Evolutionary conservation across 2,797 vertebrate genomes (phyloP).

Genomic region (Cyclopterus lumpus): DNA sequence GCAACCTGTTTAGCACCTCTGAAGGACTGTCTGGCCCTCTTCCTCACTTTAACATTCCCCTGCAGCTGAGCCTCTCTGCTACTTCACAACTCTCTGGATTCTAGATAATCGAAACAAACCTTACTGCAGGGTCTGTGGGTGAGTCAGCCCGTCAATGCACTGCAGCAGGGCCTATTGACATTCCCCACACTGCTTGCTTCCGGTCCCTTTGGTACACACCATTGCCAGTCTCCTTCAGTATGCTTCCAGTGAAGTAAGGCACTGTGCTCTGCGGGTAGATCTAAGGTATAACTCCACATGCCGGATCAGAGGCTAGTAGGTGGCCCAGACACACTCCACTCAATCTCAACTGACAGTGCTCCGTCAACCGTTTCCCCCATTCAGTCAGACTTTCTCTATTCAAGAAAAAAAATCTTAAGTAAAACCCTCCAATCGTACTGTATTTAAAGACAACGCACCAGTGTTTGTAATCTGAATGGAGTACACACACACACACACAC

Average conservation of each 20-base stretch:
- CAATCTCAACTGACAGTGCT: constrained; percentile 4
- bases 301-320: constrained; percentile 18
- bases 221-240: constrained; percentile 67
- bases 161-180: constrained; percentile 67
- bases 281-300: constrained; percentile 24
- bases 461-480: not conserved
- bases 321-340: constrained; percentile 15
- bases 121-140: constrained; percentile 44
- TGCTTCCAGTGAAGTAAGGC: constrained; percentile 46
- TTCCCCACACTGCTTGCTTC: constrained; percentile 60
- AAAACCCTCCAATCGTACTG: not conserved
- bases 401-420: not conserved
- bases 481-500: too few relatives aligned
- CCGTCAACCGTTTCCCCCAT: not conserved
- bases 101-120: constrained; percentile 50
- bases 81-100: constrained; percentile 44
- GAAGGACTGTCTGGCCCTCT: constrained; percentile 39
- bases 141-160: constrained; percentile 57
- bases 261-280: constrained; percentile 29
- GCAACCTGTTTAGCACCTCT: constrained; percentile 50
- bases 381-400: not conserved
- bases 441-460: not conserved
- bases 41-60: constrained; percentile 44
- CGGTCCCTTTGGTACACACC: constrained; percentile 46
- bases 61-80: constrained; percentile 35